phyloP scores from a whole-genome alignment of 2,797 vertebrate species.

The Spinus olivaceus region DNA sequence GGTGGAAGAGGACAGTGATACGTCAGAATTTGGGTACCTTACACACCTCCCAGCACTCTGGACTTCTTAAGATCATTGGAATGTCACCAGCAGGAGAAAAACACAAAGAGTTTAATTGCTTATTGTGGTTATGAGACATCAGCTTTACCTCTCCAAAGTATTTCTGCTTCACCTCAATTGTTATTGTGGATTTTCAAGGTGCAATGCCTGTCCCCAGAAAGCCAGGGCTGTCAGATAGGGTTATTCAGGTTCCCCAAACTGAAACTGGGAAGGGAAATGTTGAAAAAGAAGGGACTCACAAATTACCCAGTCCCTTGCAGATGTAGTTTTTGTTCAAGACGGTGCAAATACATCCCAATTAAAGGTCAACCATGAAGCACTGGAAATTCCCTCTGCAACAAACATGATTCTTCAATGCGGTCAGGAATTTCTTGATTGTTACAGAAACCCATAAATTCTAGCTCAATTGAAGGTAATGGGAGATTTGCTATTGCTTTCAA shows the following conservation, averaged over 20 bases:
- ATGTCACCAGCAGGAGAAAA: slow-evolving; percentile 7
- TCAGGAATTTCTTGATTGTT: not conserved
- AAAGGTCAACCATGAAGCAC: not conserved
- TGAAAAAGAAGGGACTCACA: not conserved
- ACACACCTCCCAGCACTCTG: not conserved
- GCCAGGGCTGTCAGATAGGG: not conserved
- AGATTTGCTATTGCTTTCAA: not conserved
- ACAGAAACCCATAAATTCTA: not conserved
- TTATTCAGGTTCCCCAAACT: not conserved
- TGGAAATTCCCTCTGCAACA: not conserved
- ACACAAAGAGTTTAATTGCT: not conserved
- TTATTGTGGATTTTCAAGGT: not conserved
- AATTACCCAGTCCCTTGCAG: not conserved
- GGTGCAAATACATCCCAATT: not conserved
- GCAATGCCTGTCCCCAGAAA: not conserved
- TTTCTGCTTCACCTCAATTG: not conserved
- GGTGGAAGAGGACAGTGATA: not conserved
- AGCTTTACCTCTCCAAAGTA: not conserved
- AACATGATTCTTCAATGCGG: not conserved
- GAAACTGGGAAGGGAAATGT: not conserved
- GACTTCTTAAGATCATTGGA: not conserved
- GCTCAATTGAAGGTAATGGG: not conserved
- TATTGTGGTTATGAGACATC: not conserved
- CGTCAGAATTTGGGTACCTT: not conserved
- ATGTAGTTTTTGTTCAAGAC: not conserved